Evolutionary conservation across 1,140 invertebrate genomes (phyloP), one percentile per base, ranked within the genome.

Genomic region (Episyrphus balteatus): DNA sequence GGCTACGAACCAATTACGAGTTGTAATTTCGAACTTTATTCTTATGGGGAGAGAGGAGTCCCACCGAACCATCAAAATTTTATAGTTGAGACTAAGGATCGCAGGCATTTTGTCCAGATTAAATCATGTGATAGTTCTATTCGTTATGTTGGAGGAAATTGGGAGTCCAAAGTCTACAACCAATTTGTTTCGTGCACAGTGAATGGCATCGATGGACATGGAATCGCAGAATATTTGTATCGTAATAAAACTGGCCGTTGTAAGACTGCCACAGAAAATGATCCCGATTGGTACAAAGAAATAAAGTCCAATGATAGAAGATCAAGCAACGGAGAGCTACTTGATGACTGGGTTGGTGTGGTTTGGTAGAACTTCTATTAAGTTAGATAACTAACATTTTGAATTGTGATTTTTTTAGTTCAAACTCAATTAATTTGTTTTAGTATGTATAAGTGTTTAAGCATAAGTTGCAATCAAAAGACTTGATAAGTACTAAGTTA

Each of bases 151-250:
- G 62, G 62, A 17, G 60, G 57, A 6, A 53, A 66, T 19, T 66
- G 62, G 62, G 59, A 62, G 17, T 65, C 62, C 1, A 66, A 66
- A 52, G 58, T 66, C 2, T 62, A 54, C 17, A 65, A 66, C 51
- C 62, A 66, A 42, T 66, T 66, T 44, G 58, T 66, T 5, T 19
- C 54, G 17, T 66, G 62, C 18, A 61, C 60, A 0, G 62, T 66
- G 1, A 66, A 65, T 39, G 62, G 62, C 13, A 43, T 62, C 1
- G 11, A 40, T 0, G 62, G 62, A 2, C 62, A 65, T 30, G 62
- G 62, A 21, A 53, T 65, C 37, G 59, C 60, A 2, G 62, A 65
- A 31, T 65, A 65, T 42, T 50, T 66, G 2, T 66, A 66, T 38
- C 49, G 57, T 14, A 46, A 61, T 52, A 42, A 52, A 5, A 48